Conservation (phyloP, 2,797 vertebrate species). For the Parauchenoglanis ngamensis region DNA sequence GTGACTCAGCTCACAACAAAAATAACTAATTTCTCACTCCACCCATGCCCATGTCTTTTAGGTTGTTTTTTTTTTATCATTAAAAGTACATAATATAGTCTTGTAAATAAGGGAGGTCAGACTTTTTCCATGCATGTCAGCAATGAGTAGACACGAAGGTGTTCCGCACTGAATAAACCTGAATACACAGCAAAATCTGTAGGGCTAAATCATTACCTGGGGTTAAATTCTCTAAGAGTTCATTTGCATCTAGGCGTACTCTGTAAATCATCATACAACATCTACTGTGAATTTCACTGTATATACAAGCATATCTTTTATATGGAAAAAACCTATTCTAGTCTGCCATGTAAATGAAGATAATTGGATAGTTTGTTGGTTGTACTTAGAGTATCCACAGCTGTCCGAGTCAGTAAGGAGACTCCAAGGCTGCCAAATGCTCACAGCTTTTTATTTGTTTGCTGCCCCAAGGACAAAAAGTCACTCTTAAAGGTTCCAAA, state of each 20-base stretch:
- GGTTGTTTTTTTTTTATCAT: constrained; percentile 40
- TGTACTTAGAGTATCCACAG: constrained; percentile 45
- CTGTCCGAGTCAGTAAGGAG: constrained; percentile 58
- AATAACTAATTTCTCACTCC: constrained; percentile 38
- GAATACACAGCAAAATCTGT: constrained; percentile 15
- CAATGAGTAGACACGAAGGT: constrained; percentile 12
- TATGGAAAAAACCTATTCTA: not conserved
- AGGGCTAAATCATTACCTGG: not conserved
- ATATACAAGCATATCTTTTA: not conserved
- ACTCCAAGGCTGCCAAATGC: constrained; percentile 46
- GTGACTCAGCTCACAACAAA: constrained; percentile 32
- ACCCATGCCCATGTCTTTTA: constrained; percentile 22
- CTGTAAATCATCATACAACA: not conserved
- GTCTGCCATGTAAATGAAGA: constrained; percentile 36
- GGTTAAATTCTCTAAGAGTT: not conserved
- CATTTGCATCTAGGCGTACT: not conserved
- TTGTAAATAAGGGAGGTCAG: constrained; percentile 51
- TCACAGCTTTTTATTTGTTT: constrained; percentile 43
- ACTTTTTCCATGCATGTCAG: constrained; percentile 43
- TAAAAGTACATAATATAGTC: constrained; percentile 42
- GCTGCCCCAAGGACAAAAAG: constrained; percentile 38
- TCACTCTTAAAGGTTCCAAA: constrained; percentile 36
- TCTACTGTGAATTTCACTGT: not conserved
- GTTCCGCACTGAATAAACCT: constrained; percentile 21
- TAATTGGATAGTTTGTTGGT: constrained; percentile 46